Percentiles rank a stretch among this genome's conserved stretches.
These are phyloP conservation scores for Pogonomyrmex californicus DNA, from an alignment of 1,140 invertebrate genomes.

Conservation along the genomic window DNA sequence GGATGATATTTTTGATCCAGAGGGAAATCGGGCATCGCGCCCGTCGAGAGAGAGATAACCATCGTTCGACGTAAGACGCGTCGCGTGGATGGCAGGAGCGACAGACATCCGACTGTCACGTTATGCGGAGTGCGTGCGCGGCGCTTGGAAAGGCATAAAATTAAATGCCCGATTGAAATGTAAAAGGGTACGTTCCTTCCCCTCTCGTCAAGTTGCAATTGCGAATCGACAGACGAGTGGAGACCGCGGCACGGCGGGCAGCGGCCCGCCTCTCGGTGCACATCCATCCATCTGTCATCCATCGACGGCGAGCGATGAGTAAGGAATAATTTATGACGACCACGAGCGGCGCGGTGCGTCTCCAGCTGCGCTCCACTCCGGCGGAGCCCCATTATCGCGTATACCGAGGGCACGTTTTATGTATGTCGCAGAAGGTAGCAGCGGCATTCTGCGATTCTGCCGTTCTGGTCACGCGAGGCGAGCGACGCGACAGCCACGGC, in stretches of 20 bases:
- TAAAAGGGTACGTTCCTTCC: neutral
- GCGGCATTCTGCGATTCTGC: conserved; percentile 20
- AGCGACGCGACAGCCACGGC: neutral
- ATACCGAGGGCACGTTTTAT: conserved; percentile 40
- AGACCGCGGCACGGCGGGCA: neutral
- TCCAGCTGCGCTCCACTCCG: conserved; percentile 50
- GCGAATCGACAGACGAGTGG: neutral
- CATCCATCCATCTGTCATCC: conserved; percentile 25
- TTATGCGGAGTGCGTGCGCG: neutral
- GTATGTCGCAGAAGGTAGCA: conserved; percentile 29
- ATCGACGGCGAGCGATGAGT: conserved; percentile 50
- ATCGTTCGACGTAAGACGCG: neutral
- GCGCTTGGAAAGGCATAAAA: neutral
- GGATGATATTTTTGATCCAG: neutral
- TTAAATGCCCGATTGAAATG: conserved; percentile 18
- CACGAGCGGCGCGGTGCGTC: neutral
- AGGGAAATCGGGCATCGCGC: too few species aligned
- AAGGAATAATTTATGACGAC: conserved; percentile 62
- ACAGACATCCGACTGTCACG: conserved; percentile 2
- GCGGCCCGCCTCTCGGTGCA: neutral
- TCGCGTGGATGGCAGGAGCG: neutral
- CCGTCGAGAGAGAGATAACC: neutral
- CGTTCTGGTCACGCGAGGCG: conserved; percentile 47
- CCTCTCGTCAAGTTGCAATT: neutral
- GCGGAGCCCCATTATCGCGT: conserved; percentile 55